These are phyloP conservation scores for Bovichtus variegatus DNA, from an alignment of 2,797 vertebrate species.

Conservation along the genomic window DNA sequence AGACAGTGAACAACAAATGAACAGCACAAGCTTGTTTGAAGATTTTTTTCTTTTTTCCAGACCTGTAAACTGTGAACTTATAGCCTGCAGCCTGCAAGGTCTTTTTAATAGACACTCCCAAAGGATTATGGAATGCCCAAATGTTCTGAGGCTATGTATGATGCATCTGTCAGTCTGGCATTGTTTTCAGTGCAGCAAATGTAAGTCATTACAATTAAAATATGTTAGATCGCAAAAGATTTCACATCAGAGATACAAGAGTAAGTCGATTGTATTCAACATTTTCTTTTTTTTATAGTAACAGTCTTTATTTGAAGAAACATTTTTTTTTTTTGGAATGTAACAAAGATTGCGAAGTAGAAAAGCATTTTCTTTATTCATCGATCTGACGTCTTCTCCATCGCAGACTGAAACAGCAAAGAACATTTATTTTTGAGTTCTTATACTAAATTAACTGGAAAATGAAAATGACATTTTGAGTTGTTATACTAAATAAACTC, in stretches of 20 bases:
- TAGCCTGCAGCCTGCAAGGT: constrained; percentile 61
- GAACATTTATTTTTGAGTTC: background rate
- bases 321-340: no score
- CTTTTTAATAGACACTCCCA: constrained; percentile 69
- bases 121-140: constrained; percentile 54
- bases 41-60: constrained; percentile 30
- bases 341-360: background rate
- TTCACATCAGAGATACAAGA: constrained; percentile 12
- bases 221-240: constrained; percentile 17
- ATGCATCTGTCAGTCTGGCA: constrained; percentile 50
- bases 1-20: constrained; percentile 51
- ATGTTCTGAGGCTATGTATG: constrained; percentile 55
- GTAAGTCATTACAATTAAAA: constrained; percentile 41
- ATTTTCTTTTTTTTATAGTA: background rate
- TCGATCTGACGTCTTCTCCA: background rate
- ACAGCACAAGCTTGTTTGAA: constrained; percentile 44
- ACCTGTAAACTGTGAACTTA: constrained; percentile 54
- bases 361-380: background rate
- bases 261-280: background rate
- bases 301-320: background rate
- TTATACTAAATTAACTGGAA: background rate
- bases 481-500: background rate
- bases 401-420: background rate
- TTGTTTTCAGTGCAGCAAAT: constrained; percentile 44
- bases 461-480: background rate